Conservation (phyloP, 2,888 invertebrate genomes). For the Choreutis nemorana region DNA sequence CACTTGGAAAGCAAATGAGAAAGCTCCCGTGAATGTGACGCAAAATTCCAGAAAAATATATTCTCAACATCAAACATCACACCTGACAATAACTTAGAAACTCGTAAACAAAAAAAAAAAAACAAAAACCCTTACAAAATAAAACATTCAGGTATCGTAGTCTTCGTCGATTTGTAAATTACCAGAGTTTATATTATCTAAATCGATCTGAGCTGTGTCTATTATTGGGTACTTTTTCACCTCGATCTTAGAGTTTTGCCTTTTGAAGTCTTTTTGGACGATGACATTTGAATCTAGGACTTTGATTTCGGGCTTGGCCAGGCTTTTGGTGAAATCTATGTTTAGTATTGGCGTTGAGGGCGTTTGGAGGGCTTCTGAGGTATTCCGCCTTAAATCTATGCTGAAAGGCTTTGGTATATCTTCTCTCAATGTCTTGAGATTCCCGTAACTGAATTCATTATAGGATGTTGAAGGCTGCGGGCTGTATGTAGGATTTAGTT, state of each 20-base stretch:
- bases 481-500: constrained; percentile 44
- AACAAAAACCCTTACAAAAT: constrained; percentile 28
- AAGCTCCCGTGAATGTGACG: too few relatives aligned
- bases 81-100: constrained; percentile 2
- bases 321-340: constrained; percentile 49
- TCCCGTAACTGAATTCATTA: constrained; percentile 36
- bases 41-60: too few relatives aligned
- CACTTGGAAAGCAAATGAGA: too few relatives aligned
- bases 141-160: constrained; percentile 61
- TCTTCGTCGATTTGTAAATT: constrained; percentile 59
- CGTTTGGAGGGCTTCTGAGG: constrained; percentile 15
- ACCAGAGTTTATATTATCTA: constrained; percentile 46
- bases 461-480: constrained; percentile 49
- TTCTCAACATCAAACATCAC: too few relatives aligned
- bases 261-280: constrained; percentile 17
- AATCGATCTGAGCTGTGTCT: constrained; percentile 24
- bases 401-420: constrained; percentile 21
- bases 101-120: constrained; percentile 17
- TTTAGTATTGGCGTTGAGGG: constrained; percentile 44
- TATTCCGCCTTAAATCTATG: constrained; percentile 17
- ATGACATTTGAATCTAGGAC: constrained; percentile 35
- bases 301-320: constrained; percentile 46
- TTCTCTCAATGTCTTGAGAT: constrained; percentile 20
- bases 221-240: too few relatives aligned
- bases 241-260: constrained; percentile 37